phyloP scores from a whole-genome alignment of 2,113 vertebrate genomes.

The Pungitius pungitius region DNA sequence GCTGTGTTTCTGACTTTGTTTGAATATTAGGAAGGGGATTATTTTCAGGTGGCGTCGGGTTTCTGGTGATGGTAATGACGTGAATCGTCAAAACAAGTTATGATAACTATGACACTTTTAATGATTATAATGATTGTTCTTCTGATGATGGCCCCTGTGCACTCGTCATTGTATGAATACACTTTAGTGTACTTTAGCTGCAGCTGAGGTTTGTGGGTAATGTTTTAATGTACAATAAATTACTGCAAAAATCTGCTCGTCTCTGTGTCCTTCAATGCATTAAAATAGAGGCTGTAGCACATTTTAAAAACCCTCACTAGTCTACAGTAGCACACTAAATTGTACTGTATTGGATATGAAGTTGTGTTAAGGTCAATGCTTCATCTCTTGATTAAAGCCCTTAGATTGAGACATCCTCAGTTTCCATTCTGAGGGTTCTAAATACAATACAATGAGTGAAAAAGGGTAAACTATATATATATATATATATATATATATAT shows the following conservation, averaged over 20 bases:
- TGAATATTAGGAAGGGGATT: slow-evolving; percentile 49
- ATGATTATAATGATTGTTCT: slow-evolving; percentile 72
- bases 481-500: too few relatives aligned
- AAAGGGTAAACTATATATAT: too few relatives aligned
- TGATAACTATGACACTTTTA: slow-evolving; percentile 67
- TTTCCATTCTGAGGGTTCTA: not conserved
- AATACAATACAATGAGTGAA: too few relatives aligned
- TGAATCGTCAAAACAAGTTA: slow-evolving; percentile 37
- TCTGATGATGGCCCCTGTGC: slow-evolving; percentile 63
- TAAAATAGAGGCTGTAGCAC: not conserved
- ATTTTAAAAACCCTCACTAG: not conserved
- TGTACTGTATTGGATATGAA: not conserved
- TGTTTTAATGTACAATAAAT: slow-evolving; percentile 82
- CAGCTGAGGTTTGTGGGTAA: slow-evolving; percentile 70
- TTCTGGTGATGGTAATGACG: slow-evolving; percentile 21
- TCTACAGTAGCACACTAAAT: not conserved
- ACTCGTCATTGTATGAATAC: slow-evolving; percentile 67
- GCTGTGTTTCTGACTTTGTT: slow-evolving; percentile 23
- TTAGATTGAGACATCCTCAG: not conserved
- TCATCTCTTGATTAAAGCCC: not conserved
- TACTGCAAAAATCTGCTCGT: slow-evolving; percentile 51
- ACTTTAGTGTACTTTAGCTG: slow-evolving; percentile 64
- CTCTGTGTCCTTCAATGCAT: slow-evolving; percentile 21
- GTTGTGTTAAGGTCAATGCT: not conserved
- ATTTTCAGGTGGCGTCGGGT: slow-evolving; percentile 54